Percentiles rank a stretch among this genome's conserved stretches.
These are phyloP conservation scores for Neoarius graeffei DNA, from an alignment of 2,113 vertebrate species.

Conservation along the genomic window DNA sequence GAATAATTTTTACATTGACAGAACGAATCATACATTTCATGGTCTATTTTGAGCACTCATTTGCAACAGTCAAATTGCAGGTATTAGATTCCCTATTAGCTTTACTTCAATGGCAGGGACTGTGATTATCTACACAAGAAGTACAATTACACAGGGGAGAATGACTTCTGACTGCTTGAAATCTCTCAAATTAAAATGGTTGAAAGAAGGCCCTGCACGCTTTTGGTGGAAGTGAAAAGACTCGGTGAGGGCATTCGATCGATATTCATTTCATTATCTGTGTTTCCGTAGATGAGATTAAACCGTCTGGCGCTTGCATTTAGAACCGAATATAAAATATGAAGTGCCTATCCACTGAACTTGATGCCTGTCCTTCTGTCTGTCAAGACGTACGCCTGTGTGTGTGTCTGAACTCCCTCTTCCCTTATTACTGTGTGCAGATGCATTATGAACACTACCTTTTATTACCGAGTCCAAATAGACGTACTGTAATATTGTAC, in stretches of 20 bases:
- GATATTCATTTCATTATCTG: constrained; percentile 32
- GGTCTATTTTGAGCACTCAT: constrained; percentile 33
- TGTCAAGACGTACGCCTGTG: background rate
- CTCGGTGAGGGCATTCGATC: constrained; percentile 2
- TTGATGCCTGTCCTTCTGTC: constrained; percentile 49
- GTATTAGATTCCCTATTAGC: constrained; percentile 39
- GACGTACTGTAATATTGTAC: constrained; percentile 27
- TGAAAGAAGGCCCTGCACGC: constrained; percentile 20
- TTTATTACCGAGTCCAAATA: constrained; percentile 17
- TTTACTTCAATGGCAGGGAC: constrained; percentile 4
- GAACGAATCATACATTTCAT: constrained; percentile 20
- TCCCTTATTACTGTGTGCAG: constrained; percentile 32
- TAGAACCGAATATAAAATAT: constrained; percentile 35
- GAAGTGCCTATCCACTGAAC: constrained; percentile 61
- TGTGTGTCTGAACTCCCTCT: background rate
- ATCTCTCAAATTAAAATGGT: constrained; percentile 38
- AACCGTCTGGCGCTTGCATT: constrained; percentile 25
- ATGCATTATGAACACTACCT: background rate
- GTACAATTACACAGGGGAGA: constrained; percentile 31
- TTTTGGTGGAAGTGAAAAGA: background rate
- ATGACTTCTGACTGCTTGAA: constrained; percentile 37
- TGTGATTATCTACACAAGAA: constrained; percentile 1
- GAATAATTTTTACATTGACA: background rate
- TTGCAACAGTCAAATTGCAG: constrained; percentile 32
- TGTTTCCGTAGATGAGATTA: constrained; percentile 38